Evolutionary conservation across 1,140 invertebrate species (phyloP).

Genomic region (Drosophila lowei): DNA sequence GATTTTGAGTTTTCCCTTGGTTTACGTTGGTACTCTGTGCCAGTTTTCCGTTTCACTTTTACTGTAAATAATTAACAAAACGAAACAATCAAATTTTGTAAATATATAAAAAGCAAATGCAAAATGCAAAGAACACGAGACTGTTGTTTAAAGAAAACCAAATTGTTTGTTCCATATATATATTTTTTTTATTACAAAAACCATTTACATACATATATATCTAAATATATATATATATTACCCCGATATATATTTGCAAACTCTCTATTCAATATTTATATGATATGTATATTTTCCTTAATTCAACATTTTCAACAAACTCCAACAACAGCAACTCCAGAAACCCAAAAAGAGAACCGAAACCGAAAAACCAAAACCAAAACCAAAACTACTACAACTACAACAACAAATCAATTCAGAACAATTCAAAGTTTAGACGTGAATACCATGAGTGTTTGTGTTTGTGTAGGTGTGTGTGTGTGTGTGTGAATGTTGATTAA

Average conservation of each 20-base stretch:
- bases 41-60: slow-evolving; percentile 48
- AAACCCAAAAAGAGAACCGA: slow-evolving; percentile 43
- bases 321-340: slow-evolving; percentile 52
- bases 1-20: slow-evolving; percentile 56
- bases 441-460: slow-evolving; percentile 1
- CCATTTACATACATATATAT: slow-evolving; percentile 75
- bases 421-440: slow-evolving; percentile 48
- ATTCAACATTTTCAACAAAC: slow-evolving; percentile 67
- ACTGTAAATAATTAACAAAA: slow-evolving; percentile 79
- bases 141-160: slow-evolving; percentile 60
- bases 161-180: slow-evolving; percentile 70
- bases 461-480: slow-evolving; percentile 17
- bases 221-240: slow-evolving; percentile 76
- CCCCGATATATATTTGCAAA: slow-evolving; percentile 61
- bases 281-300: slow-evolving; percentile 75
- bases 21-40: slow-evolving; percentile 37
- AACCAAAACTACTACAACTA: slow-evolving; percentile 40
- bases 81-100: slow-evolving; percentile 60
- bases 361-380: slow-evolving; percentile 43
- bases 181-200: slow-evolving; percentile 60
- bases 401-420: slow-evolving; percentile 57
- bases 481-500: slow-evolving; percentile 25
- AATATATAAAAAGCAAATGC: slow-evolving; percentile 62
- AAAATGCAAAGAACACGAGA: slow-evolving; percentile 43
- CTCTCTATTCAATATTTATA: slow-evolving; percentile 80